Evolutionary conservation across 2,113 vertebrate species (phyloP).

Genomic region (Chlamydotis undulata): DNA sequence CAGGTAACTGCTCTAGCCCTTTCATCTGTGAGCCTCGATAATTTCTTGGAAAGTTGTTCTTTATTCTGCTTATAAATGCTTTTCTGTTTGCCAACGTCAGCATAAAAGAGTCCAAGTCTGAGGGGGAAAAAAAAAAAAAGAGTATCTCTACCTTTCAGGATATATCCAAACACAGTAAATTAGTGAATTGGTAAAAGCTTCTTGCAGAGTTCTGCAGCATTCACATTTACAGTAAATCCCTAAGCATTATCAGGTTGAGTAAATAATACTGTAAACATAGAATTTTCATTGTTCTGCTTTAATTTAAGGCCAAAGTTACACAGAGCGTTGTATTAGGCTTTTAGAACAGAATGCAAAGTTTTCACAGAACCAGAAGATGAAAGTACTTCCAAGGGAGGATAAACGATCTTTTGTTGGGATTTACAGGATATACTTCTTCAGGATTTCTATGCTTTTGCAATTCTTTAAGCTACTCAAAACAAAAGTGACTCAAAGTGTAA

Average conservation of each 20-base stretch:
- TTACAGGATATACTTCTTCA: neutral
- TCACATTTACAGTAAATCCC: neutral
- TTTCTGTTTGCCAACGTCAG: neutral
- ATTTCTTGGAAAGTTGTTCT: slow-evolving; percentile 5
- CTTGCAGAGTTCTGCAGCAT: neutral
- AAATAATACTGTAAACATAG: neutral
- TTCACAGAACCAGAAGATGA: neutral
- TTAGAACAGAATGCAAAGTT: neutral
- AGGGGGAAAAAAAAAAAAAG: neutral
- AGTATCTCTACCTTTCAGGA: neutral
- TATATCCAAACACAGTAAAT: slow-evolving; percentile 18
- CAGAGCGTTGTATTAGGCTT: neutral
- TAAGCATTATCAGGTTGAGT: neutral
- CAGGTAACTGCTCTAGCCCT: neutral
- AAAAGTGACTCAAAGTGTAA: neutral
- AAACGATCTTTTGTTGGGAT: neutral
- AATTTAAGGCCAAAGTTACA: neutral
- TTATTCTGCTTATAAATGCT: neutral
- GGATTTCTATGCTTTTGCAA: neutral
- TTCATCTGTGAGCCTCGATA: neutral
- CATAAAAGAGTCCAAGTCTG: neutral
- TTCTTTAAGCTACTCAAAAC: neutral
- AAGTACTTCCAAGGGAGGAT: neutral
- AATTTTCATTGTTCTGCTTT: neutral
- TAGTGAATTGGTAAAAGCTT: slow-evolving; percentile 16